These are phyloP conservation scores for Acrocephalus arundinaceus DNA, from an alignment of 2,113 vertebrate species.

Conservation along the genomic window DNA sequence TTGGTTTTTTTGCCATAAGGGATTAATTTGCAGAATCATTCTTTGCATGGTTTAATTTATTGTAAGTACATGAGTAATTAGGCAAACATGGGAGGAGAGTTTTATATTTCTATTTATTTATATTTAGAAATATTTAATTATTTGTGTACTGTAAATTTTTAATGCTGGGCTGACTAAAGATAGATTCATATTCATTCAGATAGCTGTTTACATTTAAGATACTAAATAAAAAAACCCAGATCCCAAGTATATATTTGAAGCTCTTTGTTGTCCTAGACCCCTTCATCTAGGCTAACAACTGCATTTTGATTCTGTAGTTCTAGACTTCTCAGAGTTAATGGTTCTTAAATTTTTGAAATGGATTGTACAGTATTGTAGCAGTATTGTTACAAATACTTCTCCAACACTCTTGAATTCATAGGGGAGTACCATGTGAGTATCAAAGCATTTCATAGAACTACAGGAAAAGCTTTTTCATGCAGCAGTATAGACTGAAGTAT, in stretches of 20 bases:
- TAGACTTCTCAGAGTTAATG: not conserved
- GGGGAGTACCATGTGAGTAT: not conserved
- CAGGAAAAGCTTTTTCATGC: not conserved
- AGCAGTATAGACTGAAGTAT: not conserved
- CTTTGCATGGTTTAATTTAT: not conserved
- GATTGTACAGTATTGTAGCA: not conserved
- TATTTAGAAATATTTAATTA: not conserved
- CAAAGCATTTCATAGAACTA: not conserved
- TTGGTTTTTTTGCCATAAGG: not conserved
- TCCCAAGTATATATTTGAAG: not conserved
- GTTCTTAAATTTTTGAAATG: not conserved
- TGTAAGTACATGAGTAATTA: not conserved
- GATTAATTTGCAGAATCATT: not conserved
- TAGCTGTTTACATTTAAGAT: not conserved
- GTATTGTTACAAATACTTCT: not conserved
- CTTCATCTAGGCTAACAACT: not conserved
- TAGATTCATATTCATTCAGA: not conserved
- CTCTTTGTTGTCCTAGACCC: not conserved
- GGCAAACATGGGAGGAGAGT: not conserved
- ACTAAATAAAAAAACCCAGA: fast-evolving
- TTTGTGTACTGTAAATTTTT: not conserved
- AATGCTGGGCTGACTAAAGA: not conserved
- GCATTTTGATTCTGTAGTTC: not conserved
- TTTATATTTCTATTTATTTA: not conserved
- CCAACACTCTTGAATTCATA: not conserved